Base-by-base conservation (phyloP, 2,888 invertebrate species). In the Clivina fossor region DNA sequence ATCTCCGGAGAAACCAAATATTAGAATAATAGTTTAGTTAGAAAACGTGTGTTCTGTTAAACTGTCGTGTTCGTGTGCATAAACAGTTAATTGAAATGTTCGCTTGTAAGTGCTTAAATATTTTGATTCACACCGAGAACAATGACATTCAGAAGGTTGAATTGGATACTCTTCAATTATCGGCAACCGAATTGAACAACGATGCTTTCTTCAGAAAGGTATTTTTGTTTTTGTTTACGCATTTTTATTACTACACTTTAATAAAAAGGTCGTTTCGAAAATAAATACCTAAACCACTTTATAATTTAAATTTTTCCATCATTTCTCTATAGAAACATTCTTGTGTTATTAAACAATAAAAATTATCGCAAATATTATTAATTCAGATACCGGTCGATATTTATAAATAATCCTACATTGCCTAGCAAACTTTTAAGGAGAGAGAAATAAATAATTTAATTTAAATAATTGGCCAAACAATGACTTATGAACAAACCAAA, bases 61-160 rank as follows among this genome's bases (percentile, higher is more conserved):
- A 28, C 26, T 54, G 76, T 66, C 66, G 81, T 81, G 80, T 76
- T 82, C 71, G 80, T 84, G 68, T 90, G 90, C 76, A 85, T n/a
- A n/a, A n/a, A n/a, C n/a, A n/a, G n/a, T n/a, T n/a, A n/a, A n/a
- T 32, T 54, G 76, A 66, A 66, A 81, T 81, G 80, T 76, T 82
- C 71, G 80, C 84, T 68, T 90, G 90, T 76, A 85, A 86, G 78
- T 90, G 90, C 74, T 75, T 88, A 68, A 90, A 90, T 76, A 79
- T 87, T 65, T 76, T 78, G 64, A 77, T 86, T 64, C 81, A 81
- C 73, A 76, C 82, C 68, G 80, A 80, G 68, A 78, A 78, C 71
- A 69, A 75, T 62, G 74, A 76, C 66, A 77, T 82, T 68, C 77
- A 77, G 65, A 76, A 77, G 70, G 73, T 80, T 67, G 79, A 78